These are phyloP conservation scores for Mesochorus sp. DNA, from an alignment of 2,888 invertebrate species.

Conservation along the genomic window DNA sequence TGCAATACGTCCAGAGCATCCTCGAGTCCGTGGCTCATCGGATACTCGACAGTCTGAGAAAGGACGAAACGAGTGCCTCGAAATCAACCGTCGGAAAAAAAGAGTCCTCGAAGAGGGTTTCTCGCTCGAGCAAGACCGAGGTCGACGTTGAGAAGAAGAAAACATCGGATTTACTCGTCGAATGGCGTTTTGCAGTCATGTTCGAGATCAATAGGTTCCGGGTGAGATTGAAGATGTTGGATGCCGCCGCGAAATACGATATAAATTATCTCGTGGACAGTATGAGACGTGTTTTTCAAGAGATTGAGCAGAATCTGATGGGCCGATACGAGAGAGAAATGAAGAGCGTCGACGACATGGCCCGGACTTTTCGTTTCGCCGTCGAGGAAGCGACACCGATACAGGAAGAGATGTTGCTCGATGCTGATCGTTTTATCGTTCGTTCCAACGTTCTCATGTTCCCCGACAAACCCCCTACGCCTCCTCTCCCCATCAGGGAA, in stretches of 20 bases:
- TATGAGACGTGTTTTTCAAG: slow-evolving; percentile 80
- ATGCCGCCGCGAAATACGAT: slow-evolving; percentile 81
- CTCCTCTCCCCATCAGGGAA: slow-evolving; percentile 54
- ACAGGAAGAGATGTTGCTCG: slow-evolving; percentile 82
- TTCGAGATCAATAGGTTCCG: slow-evolving; percentile 84
- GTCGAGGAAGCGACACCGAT: slow-evolving; percentile 83
- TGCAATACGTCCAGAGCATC: slow-evolving; percentile 50
- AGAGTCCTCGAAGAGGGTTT: slow-evolving; percentile 43
- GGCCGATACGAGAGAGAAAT: slow-evolving; percentile 81
- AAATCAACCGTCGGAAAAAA: slow-evolving; percentile 23
- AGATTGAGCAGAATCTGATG: slow-evolving; percentile 82
- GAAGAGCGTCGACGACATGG: slow-evolving; percentile 76
- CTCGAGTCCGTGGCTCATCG: slow-evolving; percentile 60
- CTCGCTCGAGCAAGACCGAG: neutral
- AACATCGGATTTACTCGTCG: slow-evolving; percentile 78
- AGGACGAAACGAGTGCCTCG: slow-evolving; percentile 34
- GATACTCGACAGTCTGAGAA: slow-evolving; percentile 44
- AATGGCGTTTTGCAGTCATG: slow-evolving; percentile 84
- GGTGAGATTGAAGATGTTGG: slow-evolving; percentile 81
- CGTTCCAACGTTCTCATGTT: slow-evolving; percentile 82
- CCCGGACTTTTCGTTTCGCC: slow-evolving; percentile 73
- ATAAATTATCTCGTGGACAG: slow-evolving; percentile 82
- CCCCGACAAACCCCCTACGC: slow-evolving; percentile 48
- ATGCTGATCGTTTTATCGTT: slow-evolving; percentile 83
- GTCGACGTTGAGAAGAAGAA: neutral